Base-by-base conservation (phyloP, 2,888 invertebrate species). In the Caenorhabditis imperialis region DNA sequence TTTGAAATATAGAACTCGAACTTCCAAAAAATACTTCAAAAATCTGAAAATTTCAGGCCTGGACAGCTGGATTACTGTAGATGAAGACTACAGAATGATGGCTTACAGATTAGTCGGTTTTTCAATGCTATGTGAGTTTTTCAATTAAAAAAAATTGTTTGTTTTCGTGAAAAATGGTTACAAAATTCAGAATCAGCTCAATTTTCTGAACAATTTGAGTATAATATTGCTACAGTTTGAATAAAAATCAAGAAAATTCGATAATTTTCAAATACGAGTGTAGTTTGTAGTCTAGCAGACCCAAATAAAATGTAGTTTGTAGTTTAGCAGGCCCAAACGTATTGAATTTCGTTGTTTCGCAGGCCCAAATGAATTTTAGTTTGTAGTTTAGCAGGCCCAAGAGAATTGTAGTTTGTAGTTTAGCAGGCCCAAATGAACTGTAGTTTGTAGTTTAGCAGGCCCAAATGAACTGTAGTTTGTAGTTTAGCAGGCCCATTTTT, bases 51-150 rank as follows among this genome's bases (percentile, higher is more conserved):
- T 51, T 74, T 20, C 48, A 74, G 75, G 75, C 6, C 50, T 75
- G 2, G 65, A 75, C 38, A 70, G 50, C 48, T 75, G 61, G 57
- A 70, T 75, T 40, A 38, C 45, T 27, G 23, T 75, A 22, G 75
- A 75, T 8, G 69, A 69, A 20, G 5, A 33, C 10, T 69, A 50
- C 16, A 23, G 55, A 8, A 63, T 63, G 18, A 48, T 69, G 35
- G 63, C 69, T n/a, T 73, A 65, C 51, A 48, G 71, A 10, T 20
- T 81, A 5, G 69, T 81, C 0, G 81, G 80, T 3, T 78, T 23
- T 50, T 22, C 50, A 3, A 23, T 35, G 47, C 47, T 27, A 4
- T 47, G 23, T 42, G n/a, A n/a, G n/a, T n/a, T n/a, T n/a, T n/a
- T n/a, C n/a, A n/a, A n/a, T n/a, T n/a, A n/a, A n/a, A n/a, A n/a